A percentile compares a stretch with the other conserved stretches of the same genome.
These are phyloP conservation scores for Chymomyza costata DNA, from an alignment of 1,140 invertebrate genomes.

Conservation along the genomic window DNA sequence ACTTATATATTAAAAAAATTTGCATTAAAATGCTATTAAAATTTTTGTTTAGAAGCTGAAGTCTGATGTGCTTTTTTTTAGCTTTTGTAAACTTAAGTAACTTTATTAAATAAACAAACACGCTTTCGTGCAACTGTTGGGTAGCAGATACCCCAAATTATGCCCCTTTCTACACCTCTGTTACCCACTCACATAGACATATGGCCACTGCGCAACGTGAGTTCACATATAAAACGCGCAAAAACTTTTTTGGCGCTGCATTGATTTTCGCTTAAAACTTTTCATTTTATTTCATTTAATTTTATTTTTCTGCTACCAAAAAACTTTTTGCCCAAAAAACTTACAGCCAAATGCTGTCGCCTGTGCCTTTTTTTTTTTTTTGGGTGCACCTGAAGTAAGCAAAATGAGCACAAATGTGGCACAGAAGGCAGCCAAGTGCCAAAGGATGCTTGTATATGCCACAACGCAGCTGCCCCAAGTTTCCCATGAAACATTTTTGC, in stretches of 20 bases:
- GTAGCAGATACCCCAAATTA: no score
- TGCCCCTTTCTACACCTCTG: no score
- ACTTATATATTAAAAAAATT: no score
- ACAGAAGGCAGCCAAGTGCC: constrained; percentile 37
- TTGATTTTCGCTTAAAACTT: constrained; percentile 55
- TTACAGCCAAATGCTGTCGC: constrained; percentile 36
- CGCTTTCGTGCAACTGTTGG: no score
- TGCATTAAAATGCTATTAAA: no score
- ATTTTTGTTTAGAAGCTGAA: no score
- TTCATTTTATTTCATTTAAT: no score
- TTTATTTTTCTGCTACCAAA: constrained; percentile 12
- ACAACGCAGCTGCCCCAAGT: constrained; percentile 46
- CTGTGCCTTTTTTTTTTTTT: constrained; percentile 13
- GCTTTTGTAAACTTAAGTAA: no score
- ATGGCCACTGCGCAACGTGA: constrained; percentile 5
- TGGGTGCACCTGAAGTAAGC: constrained; percentile 57
- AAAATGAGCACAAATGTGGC: constrained; percentile 29
- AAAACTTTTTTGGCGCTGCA: constrained; percentile 33
- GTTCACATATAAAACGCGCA: constrained; percentile 42
- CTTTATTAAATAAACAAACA: no score
- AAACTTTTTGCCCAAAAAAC: constrained; percentile 55
- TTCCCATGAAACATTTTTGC: constrained; percentile 34
- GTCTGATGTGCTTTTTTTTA: no score
- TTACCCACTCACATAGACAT: constrained; percentile 2
- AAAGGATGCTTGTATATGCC: constrained; percentile 42